A percentile compares a stretch with the other conserved stretches of the same genome.
These are phyloP conservation scores for Teleogryllus occipitalis DNA, from an alignment of 1,140 invertebrate genomes.

Conservation along the genomic window DNA sequence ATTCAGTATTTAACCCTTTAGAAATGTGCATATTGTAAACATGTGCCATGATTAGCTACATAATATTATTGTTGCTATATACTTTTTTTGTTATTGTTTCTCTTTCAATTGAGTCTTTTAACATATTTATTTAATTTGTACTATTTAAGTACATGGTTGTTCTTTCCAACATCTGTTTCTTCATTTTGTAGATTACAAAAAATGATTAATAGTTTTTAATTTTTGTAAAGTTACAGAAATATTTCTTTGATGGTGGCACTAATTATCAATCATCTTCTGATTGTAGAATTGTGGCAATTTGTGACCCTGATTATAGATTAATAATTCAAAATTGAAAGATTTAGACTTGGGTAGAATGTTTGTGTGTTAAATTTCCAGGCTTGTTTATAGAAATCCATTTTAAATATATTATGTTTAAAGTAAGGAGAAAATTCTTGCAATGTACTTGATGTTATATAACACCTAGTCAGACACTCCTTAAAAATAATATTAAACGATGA, in stretches of 20 bases:
- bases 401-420: no score
- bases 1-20: not conserved
- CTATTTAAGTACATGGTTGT: not conserved
- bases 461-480: no score
- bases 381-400: no score
- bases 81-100: not conserved
- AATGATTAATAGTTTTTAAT: not conserved
- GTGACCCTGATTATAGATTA: no score
- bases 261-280: no score
- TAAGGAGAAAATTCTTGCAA: no score
- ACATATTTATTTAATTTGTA: not conserved
- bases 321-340: no score
- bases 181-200: not conserved
- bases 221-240: not conserved
- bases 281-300: no score
- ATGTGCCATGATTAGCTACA: not conserved
- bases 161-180: not conserved
- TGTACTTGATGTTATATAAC: no score
- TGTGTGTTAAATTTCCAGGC: no score
- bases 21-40: not conserved
- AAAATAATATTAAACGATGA: no score
- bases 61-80: not conserved
- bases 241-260: not conserved
- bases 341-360: no score
- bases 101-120: not conserved